Evolutionary conservation across 2,888 invertebrate genomes (phyloP), one percentile per base, ranked within the genome.

Genomic region (Hypercompe scribonia): DNA sequence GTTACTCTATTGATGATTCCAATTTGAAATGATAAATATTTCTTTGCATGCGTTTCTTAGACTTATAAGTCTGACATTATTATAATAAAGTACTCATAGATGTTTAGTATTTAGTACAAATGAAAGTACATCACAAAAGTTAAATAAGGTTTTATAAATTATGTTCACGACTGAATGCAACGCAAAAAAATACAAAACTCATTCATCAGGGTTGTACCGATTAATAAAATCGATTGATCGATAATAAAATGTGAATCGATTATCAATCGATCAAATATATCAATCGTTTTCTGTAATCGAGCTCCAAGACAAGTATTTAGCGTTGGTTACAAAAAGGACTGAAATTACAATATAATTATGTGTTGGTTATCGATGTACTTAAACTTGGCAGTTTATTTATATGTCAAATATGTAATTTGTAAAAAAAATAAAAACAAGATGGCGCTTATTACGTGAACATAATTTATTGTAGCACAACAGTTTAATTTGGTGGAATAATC

Each of bases 11-110:
- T 64, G 28, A 33, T 42, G 54, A 54, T 72, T 71, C 71, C 61
- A 58, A 65, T 71, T 70, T 39, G 5, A 73, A 73, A 74, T 72
- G 64, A 70, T 69, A 50, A 13, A 58, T 67, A 58, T 63, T 69
- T 39, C 42, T 66, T 73, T 71, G 73, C 73, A 42, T 58, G 70
- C 61, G 34, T 54, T 58, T 54, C 28, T 71, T 46, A 74, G 74
- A 54, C 28, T 18, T 42, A 61, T 74, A 71, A 71, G 73, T 70
- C 70, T 70, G 73, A 73, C 63, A 73, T 67, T 70, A 73, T 24
- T 67, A 66, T 70, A 65, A 67, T 50, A 39, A 65, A 68, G 31
- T 64, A 65, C 28, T 58, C 18, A n/a, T 54, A 36, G 36, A 39
- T 54, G 7, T 24, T 58, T 39, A 58, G 21, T 39, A n/a, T 58